phyloP scores from a whole-genome alignment of 2,888 invertebrate genomes.

The Neoitamus cyanurus region DNA sequence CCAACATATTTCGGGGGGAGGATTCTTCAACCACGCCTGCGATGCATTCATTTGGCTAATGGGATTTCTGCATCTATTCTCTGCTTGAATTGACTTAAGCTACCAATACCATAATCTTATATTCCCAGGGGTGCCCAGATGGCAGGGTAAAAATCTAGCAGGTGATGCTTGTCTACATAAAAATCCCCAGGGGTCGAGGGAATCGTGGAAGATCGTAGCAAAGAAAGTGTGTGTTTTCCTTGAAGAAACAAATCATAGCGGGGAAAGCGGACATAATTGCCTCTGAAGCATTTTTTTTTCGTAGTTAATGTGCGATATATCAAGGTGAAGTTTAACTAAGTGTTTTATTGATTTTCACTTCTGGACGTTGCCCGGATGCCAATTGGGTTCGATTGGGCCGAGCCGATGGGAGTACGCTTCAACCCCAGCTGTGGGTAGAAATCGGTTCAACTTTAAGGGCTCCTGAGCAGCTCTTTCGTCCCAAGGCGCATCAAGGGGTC shows the following conservation, averaged over 20 bases:
- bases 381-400: neutral
- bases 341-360: slow-evolving; percentile 4
- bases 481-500: neutral
- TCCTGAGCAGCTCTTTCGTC: neutral
- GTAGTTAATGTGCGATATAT: neutral
- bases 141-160: neutral
- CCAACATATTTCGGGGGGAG: neutral
- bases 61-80: neutral
- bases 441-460: neutral
- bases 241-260: neutral
- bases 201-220: neutral
- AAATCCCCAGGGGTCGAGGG: neutral
- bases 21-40: neutral
- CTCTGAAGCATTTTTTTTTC: neutral
- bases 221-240: neutral
- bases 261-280: neutral
- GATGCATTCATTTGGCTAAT: neutral
- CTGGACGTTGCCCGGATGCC: neutral
- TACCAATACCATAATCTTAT: neutral
- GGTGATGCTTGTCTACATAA: neutral
- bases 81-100: neutral
- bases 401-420: neutral
- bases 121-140: neutral
- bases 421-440: neutral
- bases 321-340: slow-evolving; percentile 8